Evolutionary conservation across 1,140 invertebrate species (phyloP), one percentile per base, ranked within the genome.

Genomic region (Ctenoplectra terminalis): DNA sequence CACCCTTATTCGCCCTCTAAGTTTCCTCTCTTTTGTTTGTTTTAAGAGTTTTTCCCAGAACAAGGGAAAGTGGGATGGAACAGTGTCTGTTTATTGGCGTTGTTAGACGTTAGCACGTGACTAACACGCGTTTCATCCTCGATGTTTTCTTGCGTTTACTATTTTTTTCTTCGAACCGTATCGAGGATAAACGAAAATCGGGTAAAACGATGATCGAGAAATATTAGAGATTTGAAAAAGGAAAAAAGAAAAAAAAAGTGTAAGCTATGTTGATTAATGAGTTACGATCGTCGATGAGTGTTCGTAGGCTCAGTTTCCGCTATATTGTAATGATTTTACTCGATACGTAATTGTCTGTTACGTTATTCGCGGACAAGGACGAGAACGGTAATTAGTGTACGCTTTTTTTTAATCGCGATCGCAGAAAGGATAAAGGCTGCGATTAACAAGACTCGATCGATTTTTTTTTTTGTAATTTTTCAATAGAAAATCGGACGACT

Each of bases 381-480:
- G 31, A 40, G 40, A 4, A 58, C 17, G 37, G 31, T 26, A 72
- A 79, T 79, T 79, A 61, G 31, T 9, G 67, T 15, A 4, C 11
- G 26, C 3, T 4, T 50, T 79, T 61, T 71, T 61, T 71, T 34
- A 1, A 13, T 26, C n/a, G 15, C 2, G 26, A n/a, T 34, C 29
- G 31, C 31, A 43, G 20, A 20, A 60, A 17, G 34, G 37, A 50
- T n/a, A 79, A 48, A 61, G 20, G n/a, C 17, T 0, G 17, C 43
- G 75, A 11, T n/a, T 6, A 11, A 70, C 3, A 20, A 46, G n/a
- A 46, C 26, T 26, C 31, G 43, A 78, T 40, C 29, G 54, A 72
- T 29, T 29, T 69, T 46, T n/a, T 31, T n/a, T n/a, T n/a, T n/a
- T n/a, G n/a, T n/a, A 66, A 76, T 58, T 70, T 67, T n/a, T 1